Base-by-base conservation (phyloP, 2,113 vertebrate species). In the Drymodes brunneopygia region DNA sequence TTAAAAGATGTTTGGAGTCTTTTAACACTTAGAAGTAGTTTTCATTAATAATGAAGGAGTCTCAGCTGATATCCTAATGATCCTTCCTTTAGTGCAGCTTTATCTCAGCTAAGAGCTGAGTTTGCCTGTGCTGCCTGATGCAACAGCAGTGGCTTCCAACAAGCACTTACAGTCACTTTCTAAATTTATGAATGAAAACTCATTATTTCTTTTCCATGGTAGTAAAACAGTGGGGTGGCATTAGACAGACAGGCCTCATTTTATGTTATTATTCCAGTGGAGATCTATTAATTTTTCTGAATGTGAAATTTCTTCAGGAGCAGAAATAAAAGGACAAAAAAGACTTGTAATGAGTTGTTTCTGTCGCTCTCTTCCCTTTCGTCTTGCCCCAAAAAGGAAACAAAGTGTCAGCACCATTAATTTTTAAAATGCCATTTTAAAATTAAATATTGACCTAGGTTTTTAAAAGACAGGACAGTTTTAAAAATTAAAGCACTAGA, bases 331-430 rank as follows among this genome's bases (percentile, higher is more conserved):
- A 88, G 56, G 35, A 51, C 24, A 44, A 83, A 92, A 93, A 64
- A 40, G 38, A 74, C 28, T 82, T 40, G 50, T 54, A 86, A 90
- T 58, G 44, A 57, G 56, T 66, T 79, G 82, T 84, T 84, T 74
- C 86, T 93, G 75, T 77, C 92, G 81, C 14, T 94, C 54, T 73
- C 14, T 80, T 88, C 58, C 31, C 42, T 94, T 91, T 86, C 23
- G 1, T 92, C 75, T 77, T 10, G 1, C 45, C 64, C 51, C 24
- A 16, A 64, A 88, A 94, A 93, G 51, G 94, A 91, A 96, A 92
- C 24, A 92, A 94, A 93, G 42, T 86, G 75, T 94, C 95, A 97
- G 92, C 64, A 83, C 47, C 64, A 92, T 92, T 91, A 88, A 86
- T 86, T 86, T 95, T 92, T 96, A 56, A 97, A 90, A 78, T 47